Conservation (phyloP, 2,113 vertebrate genomes). For the Cyanoramphus novaezelandiae region DNA sequence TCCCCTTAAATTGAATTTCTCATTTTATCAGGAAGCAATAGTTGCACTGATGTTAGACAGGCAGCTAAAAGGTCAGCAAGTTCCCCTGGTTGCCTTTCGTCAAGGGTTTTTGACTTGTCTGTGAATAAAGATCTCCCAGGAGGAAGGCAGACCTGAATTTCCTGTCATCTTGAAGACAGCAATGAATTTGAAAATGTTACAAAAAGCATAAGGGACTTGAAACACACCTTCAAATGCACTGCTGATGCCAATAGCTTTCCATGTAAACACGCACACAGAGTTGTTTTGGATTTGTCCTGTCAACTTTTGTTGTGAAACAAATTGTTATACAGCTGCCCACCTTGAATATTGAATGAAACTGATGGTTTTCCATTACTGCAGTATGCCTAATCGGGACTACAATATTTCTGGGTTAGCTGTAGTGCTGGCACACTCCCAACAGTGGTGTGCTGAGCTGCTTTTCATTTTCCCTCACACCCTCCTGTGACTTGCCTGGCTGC, state of each 20-base stretch:
- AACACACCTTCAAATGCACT: slow-evolving; percentile 78
- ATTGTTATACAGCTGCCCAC: slow-evolving; percentile 76
- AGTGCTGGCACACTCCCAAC: background rate
- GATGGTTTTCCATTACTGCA: slow-evolving; percentile 39
- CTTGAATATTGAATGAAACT: slow-evolving; percentile 78
- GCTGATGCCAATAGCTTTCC: slow-evolving; percentile 78
- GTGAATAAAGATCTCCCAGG: slow-evolving; percentile 86
- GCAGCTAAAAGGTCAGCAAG: slow-evolving; percentile 86
- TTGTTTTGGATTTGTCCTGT: slow-evolving; percentile 88
- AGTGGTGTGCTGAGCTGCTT: background rate
- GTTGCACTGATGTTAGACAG: slow-evolving; percentile 86
- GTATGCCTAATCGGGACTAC: background rate
- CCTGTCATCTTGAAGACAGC: slow-evolving; percentile 87
- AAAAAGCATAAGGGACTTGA: slow-evolving; percentile 86
- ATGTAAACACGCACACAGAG: slow-evolving; percentile 83
- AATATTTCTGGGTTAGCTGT: background rate
- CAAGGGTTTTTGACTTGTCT: slow-evolving; percentile 89
- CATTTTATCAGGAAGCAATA: slow-evolving; percentile 85
- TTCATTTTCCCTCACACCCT: background rate
- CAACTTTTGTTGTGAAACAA: slow-evolving; percentile 85
- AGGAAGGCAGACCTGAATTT: slow-evolving; percentile 82
- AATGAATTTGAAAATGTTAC: slow-evolving; percentile 88
- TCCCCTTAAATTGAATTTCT: slow-evolving; percentile 84
- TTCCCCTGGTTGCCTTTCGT: slow-evolving; percentile 87
- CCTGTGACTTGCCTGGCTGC: background rate